A percentile compares a stretch with the other conserved stretches of the same genome.
Evolutionary conservation across 2,113 vertebrate species (phyloP).

Genomic region (Notechis scutatus): DNA sequence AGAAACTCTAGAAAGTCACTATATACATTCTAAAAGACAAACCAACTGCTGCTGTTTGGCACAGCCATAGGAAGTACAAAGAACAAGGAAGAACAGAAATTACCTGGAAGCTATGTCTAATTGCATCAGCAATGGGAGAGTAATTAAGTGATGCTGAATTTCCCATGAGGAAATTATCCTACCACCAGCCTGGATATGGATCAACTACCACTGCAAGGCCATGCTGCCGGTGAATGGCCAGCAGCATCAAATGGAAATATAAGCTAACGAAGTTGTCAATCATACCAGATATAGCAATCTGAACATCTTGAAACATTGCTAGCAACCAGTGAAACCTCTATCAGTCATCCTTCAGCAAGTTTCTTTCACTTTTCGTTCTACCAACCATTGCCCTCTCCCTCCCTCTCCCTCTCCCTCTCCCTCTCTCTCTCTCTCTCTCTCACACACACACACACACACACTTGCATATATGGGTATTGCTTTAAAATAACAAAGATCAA

Average conservation of each 20-base stretch:
- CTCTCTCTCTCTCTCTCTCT: no score
- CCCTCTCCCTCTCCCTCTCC: no score
- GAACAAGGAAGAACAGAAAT: background rate
- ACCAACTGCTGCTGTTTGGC: background rate
- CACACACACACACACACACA: no score
- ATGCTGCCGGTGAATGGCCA: background rate
- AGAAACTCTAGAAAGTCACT: background rate
- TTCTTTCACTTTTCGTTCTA: background rate
- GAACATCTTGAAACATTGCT: background rate
- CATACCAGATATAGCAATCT: background rate
- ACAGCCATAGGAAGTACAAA: background rate
- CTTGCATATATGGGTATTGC: background rate
- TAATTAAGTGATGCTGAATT: background rate
- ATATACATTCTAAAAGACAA: background rate
- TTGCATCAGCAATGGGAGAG: background rate
- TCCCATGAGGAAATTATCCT: background rate
- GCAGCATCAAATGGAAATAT: no score
- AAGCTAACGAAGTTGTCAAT: background rate
- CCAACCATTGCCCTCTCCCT: background rate
- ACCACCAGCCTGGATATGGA: background rate
- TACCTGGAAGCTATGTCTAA: background rate
- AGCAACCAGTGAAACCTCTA: background rate
- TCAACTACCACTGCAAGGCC: background rate
- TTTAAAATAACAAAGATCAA: background rate
- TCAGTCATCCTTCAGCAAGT: background rate